phyloP scores from a whole-genome alignment of 2,888 invertebrate genomes.

The Dryobotodes eremita region DNA sequence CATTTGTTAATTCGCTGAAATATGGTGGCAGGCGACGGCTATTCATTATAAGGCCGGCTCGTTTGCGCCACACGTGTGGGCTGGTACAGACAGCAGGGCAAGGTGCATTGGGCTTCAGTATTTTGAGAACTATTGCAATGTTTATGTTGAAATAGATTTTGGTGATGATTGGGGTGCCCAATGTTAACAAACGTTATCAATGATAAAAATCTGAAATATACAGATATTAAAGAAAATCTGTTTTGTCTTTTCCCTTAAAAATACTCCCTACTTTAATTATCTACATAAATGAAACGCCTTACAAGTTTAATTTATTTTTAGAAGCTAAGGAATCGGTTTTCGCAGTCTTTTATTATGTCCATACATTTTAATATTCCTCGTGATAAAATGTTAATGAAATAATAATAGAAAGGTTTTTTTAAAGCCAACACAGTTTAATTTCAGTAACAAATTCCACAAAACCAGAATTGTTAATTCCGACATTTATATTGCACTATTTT shows the following conservation, averaged over 20 bases:
- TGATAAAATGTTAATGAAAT: background rate
- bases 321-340: too few relatives aligned
- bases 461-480: slow-evolving; percentile 9
- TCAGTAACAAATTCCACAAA: slow-evolving; percentile 5
- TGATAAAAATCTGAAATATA: background rate
- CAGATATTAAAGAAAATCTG: background rate
- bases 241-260: background rate
- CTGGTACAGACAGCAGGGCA: slow-evolving; percentile 78
- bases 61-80: slow-evolving; percentile 89
- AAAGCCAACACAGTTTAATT: background rate
- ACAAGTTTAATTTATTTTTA: background rate
- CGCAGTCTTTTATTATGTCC: background rate
- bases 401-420: background rate
- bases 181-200: background rate
- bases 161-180: background rate
- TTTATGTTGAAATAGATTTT: background rate
- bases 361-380: background rate
- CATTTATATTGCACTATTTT: slow-evolving; percentile 38
- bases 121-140: slow-evolving; percentile 6
- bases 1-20: slow-evolving; percentile 91
- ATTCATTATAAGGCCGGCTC: slow-evolving; percentile 90
- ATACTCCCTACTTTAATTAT: background rate
- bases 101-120: slow-evolving; percentile 35
- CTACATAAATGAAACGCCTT: background rate
- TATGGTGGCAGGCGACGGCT: slow-evolving; percentile 89